Conservation (phyloP, 2,797 vertebrate species). For the Antrozous pallidus region DNA sequence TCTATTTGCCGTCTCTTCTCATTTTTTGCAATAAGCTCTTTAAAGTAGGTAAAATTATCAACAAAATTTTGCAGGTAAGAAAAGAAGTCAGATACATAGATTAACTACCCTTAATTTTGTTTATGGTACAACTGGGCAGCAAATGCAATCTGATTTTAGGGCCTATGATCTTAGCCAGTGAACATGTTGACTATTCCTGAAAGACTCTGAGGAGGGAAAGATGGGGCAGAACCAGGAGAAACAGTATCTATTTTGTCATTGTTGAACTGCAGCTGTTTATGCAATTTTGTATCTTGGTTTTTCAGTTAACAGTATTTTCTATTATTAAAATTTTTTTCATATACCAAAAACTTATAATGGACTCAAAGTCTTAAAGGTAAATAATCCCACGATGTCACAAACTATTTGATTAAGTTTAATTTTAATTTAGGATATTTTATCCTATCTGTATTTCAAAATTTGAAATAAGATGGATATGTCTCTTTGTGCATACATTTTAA, state of each 20-base stretch:
- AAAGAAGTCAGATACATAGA: not conserved
- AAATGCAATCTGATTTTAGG: not conserved
- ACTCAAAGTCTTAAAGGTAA: not conserved
- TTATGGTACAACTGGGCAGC: no score
- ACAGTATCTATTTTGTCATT: not conserved
- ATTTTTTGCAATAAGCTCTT: not conserved
- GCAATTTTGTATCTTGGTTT: not conserved
- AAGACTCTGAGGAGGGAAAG: not conserved
- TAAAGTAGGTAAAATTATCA: not conserved
- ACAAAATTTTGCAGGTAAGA: not conserved
- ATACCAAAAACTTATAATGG: not conserved
- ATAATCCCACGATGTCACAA: not conserved
- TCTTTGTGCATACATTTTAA: not conserved
- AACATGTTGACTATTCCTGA: not conserved
- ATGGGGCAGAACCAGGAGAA: not conserved
- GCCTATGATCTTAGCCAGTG: not conserved
- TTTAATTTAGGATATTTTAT: not conserved
- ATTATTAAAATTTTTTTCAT: not conserved
- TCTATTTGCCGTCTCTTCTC: not conserved
- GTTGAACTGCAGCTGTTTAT: not conserved
- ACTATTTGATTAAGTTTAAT: not conserved
- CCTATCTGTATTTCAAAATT: not conserved
- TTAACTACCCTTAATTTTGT: not conserved
- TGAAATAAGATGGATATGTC: not conserved
- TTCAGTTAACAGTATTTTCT: not conserved